Evolutionary conservation across 2,113 vertebrate species (phyloP).

Genomic region (Grallaria varia): DNA sequence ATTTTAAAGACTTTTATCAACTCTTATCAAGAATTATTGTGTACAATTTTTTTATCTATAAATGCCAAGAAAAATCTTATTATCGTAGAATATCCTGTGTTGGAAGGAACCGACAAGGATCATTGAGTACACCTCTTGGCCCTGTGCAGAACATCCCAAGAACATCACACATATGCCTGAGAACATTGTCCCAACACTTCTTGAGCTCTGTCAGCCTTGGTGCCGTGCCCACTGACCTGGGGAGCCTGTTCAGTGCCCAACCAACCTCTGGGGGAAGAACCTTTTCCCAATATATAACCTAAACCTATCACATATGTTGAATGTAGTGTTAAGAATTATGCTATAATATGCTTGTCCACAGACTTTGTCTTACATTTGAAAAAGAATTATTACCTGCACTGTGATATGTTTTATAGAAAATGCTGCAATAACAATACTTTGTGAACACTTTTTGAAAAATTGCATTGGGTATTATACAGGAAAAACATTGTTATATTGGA

Average conservation of each 20-base stretch:
- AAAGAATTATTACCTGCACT: not conserved
- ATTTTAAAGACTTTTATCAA: not conserved
- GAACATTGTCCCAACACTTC: not conserved
- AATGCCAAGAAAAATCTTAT: not conserved
- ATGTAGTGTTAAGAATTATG: not conserved
- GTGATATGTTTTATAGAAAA: not conserved
- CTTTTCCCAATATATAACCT: not conserved
- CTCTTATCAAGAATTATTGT: not conserved
- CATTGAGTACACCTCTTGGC: fast-evolving
- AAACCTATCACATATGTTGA: not conserved
- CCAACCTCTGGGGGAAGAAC: not conserved
- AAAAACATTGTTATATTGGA: not conserved
- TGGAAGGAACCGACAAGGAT: not conserved
- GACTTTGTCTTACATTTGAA: not conserved
- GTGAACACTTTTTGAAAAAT: not conserved
- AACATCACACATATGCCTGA: not conserved
- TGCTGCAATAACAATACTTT: not conserved
- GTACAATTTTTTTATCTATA: not conserved
- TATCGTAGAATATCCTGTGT: not conserved
- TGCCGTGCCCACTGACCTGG: not conserved
- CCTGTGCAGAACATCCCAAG: not conserved
- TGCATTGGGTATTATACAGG: not conserved
- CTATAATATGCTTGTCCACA: not conserved
- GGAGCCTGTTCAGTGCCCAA: not conserved
- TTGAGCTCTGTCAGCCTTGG: not conserved